phyloP scores from a whole-genome alignment of 2,888 invertebrate genomes.

The Drosophila fulvimacula region DNA sequence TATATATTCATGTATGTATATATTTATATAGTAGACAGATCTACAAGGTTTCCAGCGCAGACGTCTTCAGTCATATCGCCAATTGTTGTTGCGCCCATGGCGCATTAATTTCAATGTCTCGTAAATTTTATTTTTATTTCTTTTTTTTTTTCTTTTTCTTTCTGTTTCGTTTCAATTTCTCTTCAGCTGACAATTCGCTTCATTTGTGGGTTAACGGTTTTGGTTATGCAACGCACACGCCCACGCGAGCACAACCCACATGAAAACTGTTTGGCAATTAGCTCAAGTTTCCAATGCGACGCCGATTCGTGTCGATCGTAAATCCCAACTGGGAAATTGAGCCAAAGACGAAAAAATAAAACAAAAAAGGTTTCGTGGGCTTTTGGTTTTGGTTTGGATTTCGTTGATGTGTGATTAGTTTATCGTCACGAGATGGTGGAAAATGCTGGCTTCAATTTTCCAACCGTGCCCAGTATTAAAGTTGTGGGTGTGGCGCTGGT shows the following conservation, averaged over 20 bases:
- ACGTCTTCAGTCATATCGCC: slow-evolving; percentile 54
- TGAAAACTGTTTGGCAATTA: slow-evolving; percentile 58
- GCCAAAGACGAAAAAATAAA: not conserved
- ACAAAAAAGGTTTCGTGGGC: slow-evolving; percentile 29
- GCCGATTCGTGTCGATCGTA: slow-evolving; percentile 11
- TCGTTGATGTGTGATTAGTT: slow-evolving; percentile 38
- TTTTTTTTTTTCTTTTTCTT: slow-evolving; percentile 18
- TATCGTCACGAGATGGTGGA: slow-evolving; percentile 78
- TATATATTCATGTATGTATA: slow-evolving; percentile 13
- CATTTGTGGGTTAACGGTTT: slow-evolving; percentile 55
- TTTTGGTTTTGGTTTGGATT: slow-evolving; percentile 43
- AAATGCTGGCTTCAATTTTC: slow-evolving; percentile 79
- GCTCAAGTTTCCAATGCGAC: slow-evolving; percentile 55
- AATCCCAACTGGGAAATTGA: slow-evolving; percentile 24
- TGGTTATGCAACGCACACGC: slow-evolving; percentile 65
- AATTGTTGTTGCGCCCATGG: slow-evolving; percentile 49
- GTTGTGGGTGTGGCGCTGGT: slow-evolving; percentile 64
- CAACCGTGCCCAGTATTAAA: slow-evolving; percentile 75
- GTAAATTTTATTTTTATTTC: slow-evolving; percentile 24
- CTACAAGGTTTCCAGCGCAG: slow-evolving; percentile 57
- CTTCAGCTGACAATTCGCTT: slow-evolving; percentile 43
- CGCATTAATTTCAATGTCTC: slow-evolving; percentile 62
- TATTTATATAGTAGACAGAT: slow-evolving; percentile 27
- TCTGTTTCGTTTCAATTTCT: slow-evolving; percentile 53
- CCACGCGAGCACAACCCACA: slow-evolving; percentile 42